Evolutionary conservation across 2,888 invertebrate genomes (phyloP), one percentile per base, ranked within the genome.

Genomic region (Alloscopus bannaensis): DNA sequence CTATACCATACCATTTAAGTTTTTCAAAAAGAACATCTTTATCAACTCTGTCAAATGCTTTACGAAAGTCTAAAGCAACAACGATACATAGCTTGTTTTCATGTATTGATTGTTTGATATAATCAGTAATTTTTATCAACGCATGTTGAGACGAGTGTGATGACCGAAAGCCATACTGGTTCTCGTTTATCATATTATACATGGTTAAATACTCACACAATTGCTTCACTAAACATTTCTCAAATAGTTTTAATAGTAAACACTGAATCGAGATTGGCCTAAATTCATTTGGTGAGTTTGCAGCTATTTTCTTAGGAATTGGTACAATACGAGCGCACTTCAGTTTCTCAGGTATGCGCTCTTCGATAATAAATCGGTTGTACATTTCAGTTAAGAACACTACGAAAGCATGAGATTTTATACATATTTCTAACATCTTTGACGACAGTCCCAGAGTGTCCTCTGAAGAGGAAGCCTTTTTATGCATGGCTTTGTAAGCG

Each of bases 81-180:
- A 80, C 20, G 1, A 80, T 64, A 26, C 68, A 62, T 16, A 79
- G 36, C 28, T 80, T 28, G 13, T 68, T 31, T 0, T 55, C 13
- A 0, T 68, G 24, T 8, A 62, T 4, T 1, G 69, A 36, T n/a
- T 40, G 36, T 6, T 18, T 29, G 2, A 80, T 29, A 8, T 26
- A 24, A 28, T 80, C 69, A 24, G 62, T 69, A 16, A 80, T 68
- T 13, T 24, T 20, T 22, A 80, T 18, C n/a, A 68, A 22, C 2
- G 80, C 73, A 69, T 80, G 80, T 0, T 3, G 3, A 0, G 80
- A 73, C 2, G 72, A 68, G 20, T 73, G 73, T 3, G 18, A 6
- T 18, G 52, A 26, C 8, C 73, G 20, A 36, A 80, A 80, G 0
- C 73, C 80, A 69, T 29, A 80, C 57, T 80, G 80, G 1, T n/a